Percentiles rank a stretch among this genome's conserved stretches.
phyloP scores from a whole-genome alignment of 2,113 vertebrate genomes.

The Talpa occidentalis region DNA sequence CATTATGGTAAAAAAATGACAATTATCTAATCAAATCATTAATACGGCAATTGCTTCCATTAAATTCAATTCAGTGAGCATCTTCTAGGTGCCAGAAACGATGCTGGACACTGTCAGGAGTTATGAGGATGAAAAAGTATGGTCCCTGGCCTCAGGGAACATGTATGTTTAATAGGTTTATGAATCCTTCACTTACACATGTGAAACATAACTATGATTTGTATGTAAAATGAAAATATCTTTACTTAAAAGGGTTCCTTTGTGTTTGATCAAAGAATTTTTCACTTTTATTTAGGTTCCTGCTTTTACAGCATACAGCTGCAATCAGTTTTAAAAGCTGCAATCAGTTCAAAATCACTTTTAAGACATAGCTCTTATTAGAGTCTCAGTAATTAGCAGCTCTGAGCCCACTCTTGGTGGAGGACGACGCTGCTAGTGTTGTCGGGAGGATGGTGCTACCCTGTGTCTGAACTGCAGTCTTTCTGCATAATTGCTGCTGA shows the following conservation, averaged over 20 bases:
- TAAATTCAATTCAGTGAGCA: constrained; percentile 25
- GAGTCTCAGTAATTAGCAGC: constrained; percentile 76
- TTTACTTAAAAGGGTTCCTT: constrained; percentile 62
- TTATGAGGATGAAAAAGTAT: background rate
- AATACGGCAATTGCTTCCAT: constrained; percentile 43
- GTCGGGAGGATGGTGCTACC: background rate
- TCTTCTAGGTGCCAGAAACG: background rate
- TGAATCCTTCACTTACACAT: constrained; percentile 45
- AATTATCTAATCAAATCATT: constrained; percentile 46
- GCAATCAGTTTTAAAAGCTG: constrained; percentile 72
- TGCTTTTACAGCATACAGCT: constrained; percentile 61
- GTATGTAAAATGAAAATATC: constrained; percentile 41
- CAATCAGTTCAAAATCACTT: constrained; percentile 73
- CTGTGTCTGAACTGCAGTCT: background rate
- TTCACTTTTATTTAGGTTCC: constrained; percentile 55
- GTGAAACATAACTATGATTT: background rate
- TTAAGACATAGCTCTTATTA: constrained; percentile 55
- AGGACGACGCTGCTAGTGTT: background rate
- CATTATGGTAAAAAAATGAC: constrained; percentile 35
- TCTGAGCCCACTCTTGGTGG: constrained; percentile 46
- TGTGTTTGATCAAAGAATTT: constrained; percentile 68
- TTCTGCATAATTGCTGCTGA: background rate
- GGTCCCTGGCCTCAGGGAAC: background rate
- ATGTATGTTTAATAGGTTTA: background rate
- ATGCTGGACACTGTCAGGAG: background rate